A percentile compares a stretch with the other conserved stretches of the same genome.
These are phyloP conservation scores for Toxotes chatareus DNA, from an alignment of 2,113 vertebrate genomes.

Conservation along the genomic window DNA sequence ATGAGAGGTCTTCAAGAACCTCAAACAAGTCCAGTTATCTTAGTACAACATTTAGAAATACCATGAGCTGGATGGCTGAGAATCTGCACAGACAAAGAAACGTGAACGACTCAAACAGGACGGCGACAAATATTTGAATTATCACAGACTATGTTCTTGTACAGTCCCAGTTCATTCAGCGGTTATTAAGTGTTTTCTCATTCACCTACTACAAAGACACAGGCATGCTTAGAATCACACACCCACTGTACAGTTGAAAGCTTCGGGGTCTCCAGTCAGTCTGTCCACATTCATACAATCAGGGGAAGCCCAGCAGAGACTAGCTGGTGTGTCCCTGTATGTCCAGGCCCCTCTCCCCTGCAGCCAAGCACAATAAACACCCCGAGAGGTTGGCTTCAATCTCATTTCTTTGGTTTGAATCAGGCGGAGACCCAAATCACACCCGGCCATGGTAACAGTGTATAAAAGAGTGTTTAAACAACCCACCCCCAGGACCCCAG, in stretches of 20 bases:
- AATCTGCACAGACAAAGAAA: no score
- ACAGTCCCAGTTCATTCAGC: neutral
- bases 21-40: no score
- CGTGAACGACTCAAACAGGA: no score
- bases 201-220: slow-evolving; percentile 9
- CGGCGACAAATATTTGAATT: no score
- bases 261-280: slow-evolving; percentile 60
- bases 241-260: slow-evolving; percentile 67
- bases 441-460: slow-evolving; percentile 31
- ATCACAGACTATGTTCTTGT: neutral
- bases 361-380: slow-evolving; percentile 83
- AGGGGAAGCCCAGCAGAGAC: slow-evolving; percentile 73
- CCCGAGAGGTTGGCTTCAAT: slow-evolving; percentile 50
- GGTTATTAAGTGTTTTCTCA: neutral
- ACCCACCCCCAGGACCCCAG: slow-evolving; percentile 47
- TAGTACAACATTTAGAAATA: no score
- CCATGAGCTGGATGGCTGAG: no score
- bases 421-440: slow-evolving; percentile 64
- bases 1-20: no score
- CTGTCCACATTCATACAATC: slow-evolving; percentile 75
- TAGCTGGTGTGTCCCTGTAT: slow-evolving; percentile 24
- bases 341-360: slow-evolving; percentile 30
- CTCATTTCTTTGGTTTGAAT: slow-evolving; percentile 53
- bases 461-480: slow-evolving; percentile 60
- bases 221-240: neutral